Evolutionary conservation across 1,140 invertebrate genomes (phyloP), one percentile per base, ranked within the genome.

Genomic region (Ceratosolen solmsi): DNA sequence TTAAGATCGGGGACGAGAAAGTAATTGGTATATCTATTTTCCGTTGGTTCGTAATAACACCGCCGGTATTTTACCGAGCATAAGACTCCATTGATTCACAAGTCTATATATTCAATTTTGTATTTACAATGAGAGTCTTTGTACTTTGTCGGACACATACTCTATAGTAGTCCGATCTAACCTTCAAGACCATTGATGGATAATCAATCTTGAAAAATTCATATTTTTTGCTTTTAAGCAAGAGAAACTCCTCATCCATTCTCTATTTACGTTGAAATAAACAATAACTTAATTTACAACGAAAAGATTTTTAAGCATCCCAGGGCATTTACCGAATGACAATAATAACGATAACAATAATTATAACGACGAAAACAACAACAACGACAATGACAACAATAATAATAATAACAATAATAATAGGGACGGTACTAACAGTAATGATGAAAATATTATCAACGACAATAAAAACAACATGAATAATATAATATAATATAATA

Each of bases 71-170:
- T 75, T 75, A 36, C 54, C 20, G 36, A 4, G 54, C 49, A 75
- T 27, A 74, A 60, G 36, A 60, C 73, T 60, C 49, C 36, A 75
- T 60, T 75, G 73, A 75, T 75, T 27, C 30, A 22, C 15, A 9
- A 22, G 22, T 36, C 27, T 56, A 1, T 72, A 38, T 56, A 30
- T 30, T 0, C 5, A 41, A 0, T 38, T 74, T 73, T 15, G 17
- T 17, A 60, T 15, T 25, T 60, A 75, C 54, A 75, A 60, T 41
- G 56, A 56, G 22, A 25, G 33, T 58, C 72, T 60, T 60, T 75
- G 33, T 58, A 46, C 13, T 3, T 5, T 13, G 15, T 15, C 30
- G 2, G 4, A 74, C 13, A 13, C 46, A 27, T 13, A 25, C 68
- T 27, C 36, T 38, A 27, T 46, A 1, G n/a, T 11, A 27, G n/a